These are phyloP conservation scores for Teleiodes luculella DNA, from an alignment of 2,888 invertebrate genomes.

Conservation along the genomic window DNA sequence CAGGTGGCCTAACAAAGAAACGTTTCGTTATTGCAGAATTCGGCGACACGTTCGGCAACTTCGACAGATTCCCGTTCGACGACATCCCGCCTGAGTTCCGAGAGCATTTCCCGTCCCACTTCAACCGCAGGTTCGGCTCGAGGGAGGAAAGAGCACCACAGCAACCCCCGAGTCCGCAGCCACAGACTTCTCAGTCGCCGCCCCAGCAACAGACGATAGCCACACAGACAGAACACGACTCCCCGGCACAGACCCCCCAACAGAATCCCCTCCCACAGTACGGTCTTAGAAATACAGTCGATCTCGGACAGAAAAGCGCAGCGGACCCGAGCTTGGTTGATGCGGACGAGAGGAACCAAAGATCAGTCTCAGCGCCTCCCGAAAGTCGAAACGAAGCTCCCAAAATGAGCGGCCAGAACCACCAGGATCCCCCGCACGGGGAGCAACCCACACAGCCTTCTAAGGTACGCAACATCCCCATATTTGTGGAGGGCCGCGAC, in stretches of 20 bases:
- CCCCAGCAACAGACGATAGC: constrained; percentile 52
- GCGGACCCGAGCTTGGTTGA: constrained; percentile 71
- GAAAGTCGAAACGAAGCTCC: constrained; percentile 60
- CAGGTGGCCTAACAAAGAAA: constrained; percentile 41
- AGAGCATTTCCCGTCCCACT: constrained; percentile 68
- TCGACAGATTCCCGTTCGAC: constrained; percentile 76
- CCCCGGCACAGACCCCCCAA: constrained; percentile 37
- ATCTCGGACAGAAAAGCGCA: constrained; percentile 84
- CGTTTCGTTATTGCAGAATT: constrained; percentile 66
- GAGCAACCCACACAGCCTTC: constrained; percentile 51
- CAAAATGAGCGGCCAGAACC: constrained; percentile 60
- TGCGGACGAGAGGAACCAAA: constrained; percentile 80
- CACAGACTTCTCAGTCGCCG: constrained; percentile 39
- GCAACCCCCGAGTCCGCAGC: constrained; percentile 31
- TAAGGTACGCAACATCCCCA: constrained; percentile 90
- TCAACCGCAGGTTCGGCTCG: constrained; percentile 60
- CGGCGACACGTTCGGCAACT: constrained; percentile 67
- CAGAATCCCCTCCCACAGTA: constrained; percentile 77
- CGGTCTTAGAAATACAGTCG: constrained; percentile 87
- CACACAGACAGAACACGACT: constrained; percentile 62
- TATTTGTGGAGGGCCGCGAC: constrained; percentile 91
- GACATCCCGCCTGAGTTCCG: constrained; percentile 73
- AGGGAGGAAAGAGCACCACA: constrained; percentile 48
- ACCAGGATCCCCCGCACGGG: constrained; percentile 41
- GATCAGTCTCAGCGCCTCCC: constrained; percentile 90